Evolutionary conservation across 2,113 vertebrate genomes (phyloP), one percentile per base, ranked within the genome.

Genomic region (Mirounga angustirostris): DNA sequence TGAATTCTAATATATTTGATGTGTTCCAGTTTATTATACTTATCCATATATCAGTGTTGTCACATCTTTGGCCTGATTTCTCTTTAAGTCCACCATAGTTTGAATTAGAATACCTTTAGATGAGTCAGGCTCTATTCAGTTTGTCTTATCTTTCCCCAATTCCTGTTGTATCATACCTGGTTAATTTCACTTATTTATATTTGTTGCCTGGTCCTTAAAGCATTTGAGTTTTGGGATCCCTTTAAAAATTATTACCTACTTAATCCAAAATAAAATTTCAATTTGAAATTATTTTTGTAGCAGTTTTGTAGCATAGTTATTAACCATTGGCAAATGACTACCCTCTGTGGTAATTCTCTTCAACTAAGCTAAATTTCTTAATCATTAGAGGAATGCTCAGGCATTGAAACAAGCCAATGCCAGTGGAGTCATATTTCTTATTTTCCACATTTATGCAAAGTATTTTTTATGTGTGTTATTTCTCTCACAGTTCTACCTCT

Each of bases 241-340:
- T 80, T 89, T 95, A 59, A 54, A 96, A 90, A 81, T 89, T 54
- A 46, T 52, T 93, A 58, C 46, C 92, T 91, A 5, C 43, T 93
- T 71, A 93, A 33, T 30, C 14, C 40, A 82, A 96, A 95, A 65
- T 84, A 80, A 90, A 94, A 80, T 96, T 92, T 94, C 18, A 80
- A 18, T 88, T 95, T 94, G 56, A 94, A 84, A 8, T 59, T 50
- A 71, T 84, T 87, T 97, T 94, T 12, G 5, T 63, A 30, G 26
- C 2, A 63, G 28, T 33, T 33, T 65, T 74, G 15, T 94, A 61
- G 65, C 11, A 85, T 40, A 22, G 30, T 78, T 95, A 36, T 33
- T 97, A 50, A 91, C 76, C 33, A 74, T 67, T 61, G 36, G 26
- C 40, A 92, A 95, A 26, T 76, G 11, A 84, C 59, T 95, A 69